Conservation (phyloP, 2,797 vertebrate genomes). For the Enteromius treurensis region DNA sequence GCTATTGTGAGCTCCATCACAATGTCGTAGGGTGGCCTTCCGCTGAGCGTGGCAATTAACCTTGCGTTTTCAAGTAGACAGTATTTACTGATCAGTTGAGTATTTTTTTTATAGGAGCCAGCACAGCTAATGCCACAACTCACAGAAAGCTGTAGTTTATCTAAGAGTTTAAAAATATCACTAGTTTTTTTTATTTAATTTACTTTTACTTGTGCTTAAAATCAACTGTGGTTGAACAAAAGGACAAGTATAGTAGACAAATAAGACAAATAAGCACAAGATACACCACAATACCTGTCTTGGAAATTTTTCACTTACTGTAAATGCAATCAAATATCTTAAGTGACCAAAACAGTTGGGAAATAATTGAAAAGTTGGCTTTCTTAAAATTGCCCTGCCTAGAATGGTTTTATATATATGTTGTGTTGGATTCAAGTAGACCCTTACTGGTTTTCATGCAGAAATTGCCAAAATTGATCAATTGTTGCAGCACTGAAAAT, state of each 20-base stretch:
- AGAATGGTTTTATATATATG: neutral
- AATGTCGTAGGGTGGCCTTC: constrained; percentile 28
- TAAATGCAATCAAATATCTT: neutral
- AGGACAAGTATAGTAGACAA: too few species aligned
- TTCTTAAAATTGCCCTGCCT: neutral
- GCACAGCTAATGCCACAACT: neutral
- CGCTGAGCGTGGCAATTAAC: constrained; percentile 33
- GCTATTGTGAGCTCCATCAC: constrained; percentile 33
- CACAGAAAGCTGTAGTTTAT: neutral
- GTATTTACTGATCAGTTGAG: constrained; percentile 60
- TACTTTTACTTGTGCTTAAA: neutral
- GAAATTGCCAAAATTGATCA: neutral
- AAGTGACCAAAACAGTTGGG: neutral
- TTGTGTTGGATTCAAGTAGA: neutral
- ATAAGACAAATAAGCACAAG: neutral
- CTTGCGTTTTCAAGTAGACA: constrained; percentile 18
- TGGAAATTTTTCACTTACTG: neutral
- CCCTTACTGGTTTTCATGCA: too few species aligned
- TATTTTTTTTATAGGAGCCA: neutral
- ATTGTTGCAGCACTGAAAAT: neutral
- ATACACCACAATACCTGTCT: neutral
- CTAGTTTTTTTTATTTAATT: neutral
- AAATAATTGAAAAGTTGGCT: neutral
- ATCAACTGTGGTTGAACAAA: neutral
- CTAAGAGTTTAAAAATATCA: neutral